Evolutionary conservation across 2,888 invertebrate genomes (phyloP).

Genomic region (Diaprepes abbreviatus): DNA sequence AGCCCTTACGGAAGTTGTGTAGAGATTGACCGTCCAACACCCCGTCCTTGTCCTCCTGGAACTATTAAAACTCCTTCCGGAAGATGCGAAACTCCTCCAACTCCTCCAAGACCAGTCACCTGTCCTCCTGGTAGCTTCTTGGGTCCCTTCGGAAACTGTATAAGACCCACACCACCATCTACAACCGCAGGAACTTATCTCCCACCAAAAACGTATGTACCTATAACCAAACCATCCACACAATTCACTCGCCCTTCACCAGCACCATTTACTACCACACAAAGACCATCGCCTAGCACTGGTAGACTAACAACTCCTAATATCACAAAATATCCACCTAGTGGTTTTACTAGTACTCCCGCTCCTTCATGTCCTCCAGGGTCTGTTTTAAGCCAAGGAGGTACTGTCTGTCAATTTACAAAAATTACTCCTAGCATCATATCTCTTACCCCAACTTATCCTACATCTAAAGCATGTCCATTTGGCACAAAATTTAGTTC

Average conservation of each 20-base stretch:
- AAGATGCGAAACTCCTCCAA: constrained; percentile 49
- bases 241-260: constrained; percentile 48
- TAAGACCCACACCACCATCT: constrained; percentile 48
- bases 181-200: constrained; percentile 53
- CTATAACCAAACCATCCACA: constrained; percentile 53
- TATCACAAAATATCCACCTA: constrained; percentile 22
- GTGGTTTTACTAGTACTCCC: constrained; percentile 35
- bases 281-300: constrained; percentile 46
- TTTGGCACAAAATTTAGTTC: constrained; percentile 45
- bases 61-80: constrained; percentile 52
- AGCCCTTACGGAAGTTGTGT: constrained; percentile 19
- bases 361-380: constrained; percentile 35
- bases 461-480: constrained; percentile 45
- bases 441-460: constrained; percentile 29
- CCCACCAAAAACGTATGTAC: constrained; percentile 58
- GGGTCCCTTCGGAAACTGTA: constrained; percentile 47
- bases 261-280: constrained; percentile 49
- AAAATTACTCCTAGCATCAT: constrained; percentile 11
- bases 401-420: constrained; percentile 29
- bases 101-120: constrained; percentile 47
- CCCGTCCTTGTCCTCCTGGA: constrained; percentile 52
- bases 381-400: constrained; percentile 26
- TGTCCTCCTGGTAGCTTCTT: constrained; percentile 49
- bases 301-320: constrained; percentile 51
- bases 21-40: constrained; percentile 29